Conservation (phyloP, 2,797 vertebrate genomes). For the Somateria mollissima region DNA sequence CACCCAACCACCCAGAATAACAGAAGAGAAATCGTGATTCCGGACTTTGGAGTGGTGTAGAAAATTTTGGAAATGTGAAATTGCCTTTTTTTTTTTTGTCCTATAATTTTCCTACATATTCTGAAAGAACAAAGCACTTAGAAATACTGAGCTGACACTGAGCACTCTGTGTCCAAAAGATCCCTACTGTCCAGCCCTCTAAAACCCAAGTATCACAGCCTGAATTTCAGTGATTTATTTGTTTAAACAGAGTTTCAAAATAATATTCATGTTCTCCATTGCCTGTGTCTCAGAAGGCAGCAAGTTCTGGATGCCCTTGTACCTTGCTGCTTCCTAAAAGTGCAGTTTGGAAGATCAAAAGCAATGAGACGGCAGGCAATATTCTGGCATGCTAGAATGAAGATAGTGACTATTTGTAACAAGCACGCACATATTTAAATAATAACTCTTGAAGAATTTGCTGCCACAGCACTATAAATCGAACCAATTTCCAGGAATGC, state of each 20-base stretch:
- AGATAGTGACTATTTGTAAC: not conserved
- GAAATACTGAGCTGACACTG: not conserved
- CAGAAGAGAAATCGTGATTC: not conserved
- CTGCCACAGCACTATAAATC: not conserved
- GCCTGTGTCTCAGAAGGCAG: not conserved
- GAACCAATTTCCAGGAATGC: not conserved
- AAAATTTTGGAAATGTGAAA: not conserved
- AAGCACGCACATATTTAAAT: not conserved
- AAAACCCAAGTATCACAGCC: not conserved
- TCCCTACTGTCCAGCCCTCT: not conserved
- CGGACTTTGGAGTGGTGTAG: not conserved
- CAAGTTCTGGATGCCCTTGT: not conserved
- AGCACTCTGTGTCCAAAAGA: not conserved
- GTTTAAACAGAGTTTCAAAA: not conserved
- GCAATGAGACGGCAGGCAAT: not conserved
- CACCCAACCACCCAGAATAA: not conserved
- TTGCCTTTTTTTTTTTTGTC: not conserved
- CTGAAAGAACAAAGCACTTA: not conserved
- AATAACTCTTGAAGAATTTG: not conserved
- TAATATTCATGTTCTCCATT: not conserved
- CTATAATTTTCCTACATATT: not conserved
- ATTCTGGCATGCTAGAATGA: not conserved
- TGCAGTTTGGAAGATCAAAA: not conserved
- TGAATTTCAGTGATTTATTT: not conserved
- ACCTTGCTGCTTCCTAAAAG: not conserved